phyloP scores from a whole-genome alignment of 2,797 vertebrate genomes.

The Hapalemur alaotrensis region DNA sequence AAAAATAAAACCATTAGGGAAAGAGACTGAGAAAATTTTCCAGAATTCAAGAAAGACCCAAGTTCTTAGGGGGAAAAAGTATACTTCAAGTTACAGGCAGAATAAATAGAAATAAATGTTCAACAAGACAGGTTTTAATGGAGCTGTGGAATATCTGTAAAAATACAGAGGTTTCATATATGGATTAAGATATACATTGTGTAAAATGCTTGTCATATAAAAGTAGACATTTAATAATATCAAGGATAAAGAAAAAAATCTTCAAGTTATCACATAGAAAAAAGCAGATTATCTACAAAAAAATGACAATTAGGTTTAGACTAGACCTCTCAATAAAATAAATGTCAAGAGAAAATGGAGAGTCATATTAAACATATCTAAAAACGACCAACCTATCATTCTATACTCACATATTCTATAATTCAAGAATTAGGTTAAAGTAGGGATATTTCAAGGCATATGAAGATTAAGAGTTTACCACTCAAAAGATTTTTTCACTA shows the following conservation, averaged over 20 bases:
- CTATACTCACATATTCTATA: conserved; percentile 3
- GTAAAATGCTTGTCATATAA: background rate
- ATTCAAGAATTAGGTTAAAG: conserved; percentile 23
- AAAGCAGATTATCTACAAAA: background rate
- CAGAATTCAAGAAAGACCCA: background rate
- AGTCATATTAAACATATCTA: background rate
- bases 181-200: conserved; percentile 20
- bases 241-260: conserved; percentile 25
- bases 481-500: background rate
- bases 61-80: background rate
- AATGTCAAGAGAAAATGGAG: conserved; percentile 1
- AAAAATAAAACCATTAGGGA: background rate
- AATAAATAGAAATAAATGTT: background rate
- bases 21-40: background rate
- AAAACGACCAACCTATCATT: background rate
- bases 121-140: background rate
- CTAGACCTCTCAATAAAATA: background rate
- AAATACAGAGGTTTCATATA: background rate
- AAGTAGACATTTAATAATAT: background rate
- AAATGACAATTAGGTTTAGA: background rate
- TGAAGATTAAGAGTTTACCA: background rate
- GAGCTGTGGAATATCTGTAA: background rate
- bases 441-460: conserved; percentile 1
- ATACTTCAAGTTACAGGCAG: background rate
- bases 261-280: background rate